Conservation (phyloP, 2,797 vertebrate genomes). For the Chloroceryle inda region DNA sequence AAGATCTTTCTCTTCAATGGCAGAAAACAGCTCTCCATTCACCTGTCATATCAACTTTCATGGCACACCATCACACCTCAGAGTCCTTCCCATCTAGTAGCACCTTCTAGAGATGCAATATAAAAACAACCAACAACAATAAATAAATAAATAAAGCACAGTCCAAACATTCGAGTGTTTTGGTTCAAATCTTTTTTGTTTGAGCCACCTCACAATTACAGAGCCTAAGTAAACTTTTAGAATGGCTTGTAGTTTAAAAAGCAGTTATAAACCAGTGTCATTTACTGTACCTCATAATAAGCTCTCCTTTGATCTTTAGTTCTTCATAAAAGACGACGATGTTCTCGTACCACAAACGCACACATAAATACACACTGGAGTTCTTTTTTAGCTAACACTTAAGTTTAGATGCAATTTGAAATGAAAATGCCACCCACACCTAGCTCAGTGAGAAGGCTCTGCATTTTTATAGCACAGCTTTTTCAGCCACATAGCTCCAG, state of each 20-base stretch:
- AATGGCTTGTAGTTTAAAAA: slow-evolving; percentile 63
- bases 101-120: not conserved
- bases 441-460: not conserved
- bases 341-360: slow-evolving; percentile 67
- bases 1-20: not conserved
- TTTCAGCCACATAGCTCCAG: not conserved
- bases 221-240: slow-evolving; percentile 66
- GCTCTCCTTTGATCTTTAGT: slow-evolving; percentile 44
- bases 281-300: slow-evolving; percentile 71
- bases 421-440: not conserved
- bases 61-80: not conserved
- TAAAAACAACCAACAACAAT: not conserved
- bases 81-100: not conserved
- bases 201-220: slow-evolving; percentile 73
- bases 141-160: not conserved
- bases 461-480: not conserved
- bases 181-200: not conserved
- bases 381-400: slow-evolving; percentile 37
- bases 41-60: not conserved
- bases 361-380: not conserved
- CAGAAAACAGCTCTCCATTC: not conserved
- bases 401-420: slow-evolving; percentile 55
- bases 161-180: not conserved
- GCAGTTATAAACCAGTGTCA: slow-evolving; percentile 65
- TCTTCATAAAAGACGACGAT: not conserved